These are phyloP conservation scores for Condylostylus longicornis DNA, from an alignment of 1,140 invertebrate genomes.

Conservation along the genomic window DNA sequence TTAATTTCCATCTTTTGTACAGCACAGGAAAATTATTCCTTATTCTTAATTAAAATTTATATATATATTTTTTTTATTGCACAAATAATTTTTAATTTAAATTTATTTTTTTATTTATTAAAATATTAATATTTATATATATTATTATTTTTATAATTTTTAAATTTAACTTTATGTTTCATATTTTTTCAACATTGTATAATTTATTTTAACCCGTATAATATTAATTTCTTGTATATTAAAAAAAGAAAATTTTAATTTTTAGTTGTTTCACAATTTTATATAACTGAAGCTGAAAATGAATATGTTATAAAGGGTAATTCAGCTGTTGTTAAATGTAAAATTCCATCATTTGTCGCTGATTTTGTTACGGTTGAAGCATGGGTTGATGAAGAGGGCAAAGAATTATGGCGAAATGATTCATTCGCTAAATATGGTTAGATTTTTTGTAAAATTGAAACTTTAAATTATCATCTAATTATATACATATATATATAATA, in stretches of 20 bases:
- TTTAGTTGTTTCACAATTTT: slow-evolving; percentile 71
- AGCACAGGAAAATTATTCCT: no score
- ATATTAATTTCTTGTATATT: slow-evolving; percentile 10
- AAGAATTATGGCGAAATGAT: slow-evolving; percentile 47
- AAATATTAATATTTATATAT: not conserved
- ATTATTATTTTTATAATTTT: slow-evolving; percentile 3
- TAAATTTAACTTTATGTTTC: slow-evolving; percentile 8
- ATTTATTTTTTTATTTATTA: not conserved
- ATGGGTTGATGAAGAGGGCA: slow-evolving; percentile 67
- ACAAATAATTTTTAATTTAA: slow-evolving; percentile 3
- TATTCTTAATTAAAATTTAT: no score
- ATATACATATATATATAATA: no score
- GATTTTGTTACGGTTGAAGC: slow-evolving; percentile 78
- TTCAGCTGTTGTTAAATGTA: slow-evolving; percentile 81
- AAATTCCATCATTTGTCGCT: slow-evolving; percentile 84
- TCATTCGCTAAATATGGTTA: slow-evolving; percentile 43
- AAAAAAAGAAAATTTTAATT: no score
- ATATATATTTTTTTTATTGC: no score
- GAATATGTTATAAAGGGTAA: slow-evolving; percentile 88
- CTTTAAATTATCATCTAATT: no score
- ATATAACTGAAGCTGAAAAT: slow-evolving; percentile 81
- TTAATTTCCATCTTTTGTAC: no score
- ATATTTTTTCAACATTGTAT: not conserved
- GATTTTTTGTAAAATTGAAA: no score
- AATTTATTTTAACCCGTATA: not conserved